Evolutionary conservation across 2,797 vertebrate genomes (phyloP), one percentile per base, ranked within the genome.

Genomic region (Decapterus maruadsi): DNA sequence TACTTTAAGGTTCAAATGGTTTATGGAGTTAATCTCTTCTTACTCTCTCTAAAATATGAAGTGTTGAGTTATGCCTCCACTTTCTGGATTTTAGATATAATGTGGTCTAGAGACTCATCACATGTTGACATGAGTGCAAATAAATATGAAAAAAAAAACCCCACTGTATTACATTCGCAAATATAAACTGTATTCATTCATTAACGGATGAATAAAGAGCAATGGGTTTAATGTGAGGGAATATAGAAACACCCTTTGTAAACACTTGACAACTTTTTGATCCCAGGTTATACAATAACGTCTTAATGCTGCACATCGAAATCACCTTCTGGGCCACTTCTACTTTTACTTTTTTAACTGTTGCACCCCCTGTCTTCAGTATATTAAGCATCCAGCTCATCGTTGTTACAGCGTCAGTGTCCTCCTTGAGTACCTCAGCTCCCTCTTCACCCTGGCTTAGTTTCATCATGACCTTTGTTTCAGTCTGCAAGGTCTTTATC

Each of bases 401-500:
- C 73, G 50, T 53, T 66, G 61, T 55, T 51, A 50, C 17, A 58
- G 38, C 17, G 26, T 31, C 43, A 3, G 16, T 72, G 29, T 58
- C 45, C 31, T 73, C 56, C 31, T 40, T 34, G 20, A 46, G 61
- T 26, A 63, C 26, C 57, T 31, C 20, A 14, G n/a, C 48, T 50
- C 6, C 6, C 2, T 61, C 20, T 48, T 40, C 60, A 66, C 45
- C 48, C 67, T 72, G 64, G 10, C 77, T 66, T 67, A 38, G 60
- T 80, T 77, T 86, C 62, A 77, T 78, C 45, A 38, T 70, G 75
- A 87, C 85, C 82, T 81, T 62, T 85, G 55, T 78, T 76, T 20
- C 45, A 48, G 51, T 68, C 40, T 43, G 40, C 69, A 80, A 90
- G 81, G 74, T 88, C 64, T 78, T 68, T 61, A 64, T 67, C 56